A percentile compares a stretch with the other conserved stretches of the same genome.
These are phyloP conservation scores for Ischnus inquisitorius DNA, from an alignment of 2,888 invertebrate species.

Conservation along the genomic window DNA sequence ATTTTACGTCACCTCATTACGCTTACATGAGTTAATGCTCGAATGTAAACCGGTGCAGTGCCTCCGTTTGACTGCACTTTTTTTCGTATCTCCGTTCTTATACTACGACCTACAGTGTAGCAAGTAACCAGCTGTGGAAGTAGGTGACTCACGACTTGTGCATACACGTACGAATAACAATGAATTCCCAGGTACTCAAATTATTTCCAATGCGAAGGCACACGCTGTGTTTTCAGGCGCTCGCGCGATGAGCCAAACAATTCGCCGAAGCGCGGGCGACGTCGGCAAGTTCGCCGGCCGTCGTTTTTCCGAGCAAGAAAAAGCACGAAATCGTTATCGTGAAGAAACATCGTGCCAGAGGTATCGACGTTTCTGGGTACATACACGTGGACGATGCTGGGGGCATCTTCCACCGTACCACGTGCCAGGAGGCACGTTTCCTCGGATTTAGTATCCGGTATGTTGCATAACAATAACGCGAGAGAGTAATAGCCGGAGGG, in stretches of 20 bases:
- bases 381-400: slow-evolving; percentile 15
- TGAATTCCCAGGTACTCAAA: not conserved
- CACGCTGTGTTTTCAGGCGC: no score
- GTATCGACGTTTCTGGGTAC: slow-evolving; percentile 14
- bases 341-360: slow-evolving; percentile 14
- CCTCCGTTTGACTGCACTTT: not conserved
- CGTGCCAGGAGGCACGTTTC: slow-evolving; percentile 40
- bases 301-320: not conserved
- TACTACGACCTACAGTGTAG: not conserved
- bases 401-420: slow-evolving; percentile 11
- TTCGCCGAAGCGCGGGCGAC: slow-evolving; percentile 8
- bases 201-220: no score
- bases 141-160: not conserved
- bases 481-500: not conserved
- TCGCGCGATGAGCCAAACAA: not conserved
- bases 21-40: not conserved
- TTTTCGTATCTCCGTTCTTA: not conserved
- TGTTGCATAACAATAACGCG: slow-evolving; percentile 18
- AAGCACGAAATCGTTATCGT: slow-evolving; percentile 17
- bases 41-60: not conserved
- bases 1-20: not conserved
- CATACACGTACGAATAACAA: not conserved
- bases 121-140: not conserved
- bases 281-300: not conserved
- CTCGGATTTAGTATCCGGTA: slow-evolving; percentile 2